Percentiles rank a stretch among this genome's conserved stretches.
phyloP scores from a whole-genome alignment of 2,113 vertebrate genomes.

The Gymnogyps californianus region DNA sequence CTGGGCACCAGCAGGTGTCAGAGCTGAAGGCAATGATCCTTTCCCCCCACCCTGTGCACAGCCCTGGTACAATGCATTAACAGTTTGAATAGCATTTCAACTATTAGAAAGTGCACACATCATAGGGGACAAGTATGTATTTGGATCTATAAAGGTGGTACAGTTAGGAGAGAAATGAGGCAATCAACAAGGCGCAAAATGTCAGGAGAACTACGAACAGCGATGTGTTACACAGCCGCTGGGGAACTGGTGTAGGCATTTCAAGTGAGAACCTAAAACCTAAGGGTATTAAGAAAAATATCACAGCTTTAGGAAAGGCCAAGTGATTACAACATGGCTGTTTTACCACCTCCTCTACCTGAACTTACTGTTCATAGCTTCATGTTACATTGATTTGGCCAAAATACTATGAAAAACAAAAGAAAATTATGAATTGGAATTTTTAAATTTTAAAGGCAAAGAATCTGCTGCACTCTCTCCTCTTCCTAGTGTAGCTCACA shows the following conservation, averaged over 20 bases:
- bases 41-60: fast-evolving
- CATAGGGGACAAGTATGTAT: neutral
- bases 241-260: neutral
- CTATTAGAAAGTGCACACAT: neutral
- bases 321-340: neutral
- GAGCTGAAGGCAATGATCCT: neutral
- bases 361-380: neutral
- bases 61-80: neutral
- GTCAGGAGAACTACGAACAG: neutral
- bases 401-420: neutral
- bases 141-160: neutral
- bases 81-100: neutral
- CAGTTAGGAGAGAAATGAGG: neutral
- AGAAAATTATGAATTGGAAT: neutral
- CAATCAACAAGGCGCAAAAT: neutral
- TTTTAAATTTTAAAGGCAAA: neutral
- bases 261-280: neutral
- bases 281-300: neutral
- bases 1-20: neutral
- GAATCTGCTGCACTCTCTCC: neutral
- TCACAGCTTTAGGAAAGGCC: neutral
- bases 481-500: neutral
- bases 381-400: neutral
- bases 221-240: neutral
- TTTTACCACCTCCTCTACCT: neutral